phyloP scores from a whole-genome alignment of 2,797 vertebrate genomes.

The Peromyscus melanophrys region DNA sequence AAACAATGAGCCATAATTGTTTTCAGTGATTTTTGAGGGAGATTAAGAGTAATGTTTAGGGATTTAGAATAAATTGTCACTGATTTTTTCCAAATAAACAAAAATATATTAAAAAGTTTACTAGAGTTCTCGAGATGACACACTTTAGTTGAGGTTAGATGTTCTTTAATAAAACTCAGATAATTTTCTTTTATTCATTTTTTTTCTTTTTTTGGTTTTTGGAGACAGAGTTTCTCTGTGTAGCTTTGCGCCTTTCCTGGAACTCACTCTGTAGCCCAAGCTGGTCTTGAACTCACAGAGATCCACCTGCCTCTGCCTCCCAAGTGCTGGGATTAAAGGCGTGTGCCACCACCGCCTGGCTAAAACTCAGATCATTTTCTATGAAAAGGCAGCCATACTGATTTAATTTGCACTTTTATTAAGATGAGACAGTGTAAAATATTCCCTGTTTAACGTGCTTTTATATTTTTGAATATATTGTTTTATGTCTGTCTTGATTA shows the following conservation, averaged over 20 bases:
- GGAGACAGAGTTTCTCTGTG: too few species aligned
- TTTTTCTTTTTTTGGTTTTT: too few species aligned
- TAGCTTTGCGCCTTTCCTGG: too few species aligned
- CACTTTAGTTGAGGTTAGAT: not conserved
- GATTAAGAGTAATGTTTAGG: not conserved
- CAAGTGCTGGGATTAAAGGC: too few species aligned
- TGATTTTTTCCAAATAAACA: not conserved
- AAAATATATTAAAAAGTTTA: not conserved
- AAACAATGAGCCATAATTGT: not conserved
- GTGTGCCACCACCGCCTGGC: too few species aligned
- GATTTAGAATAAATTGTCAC: constrained; percentile 13
- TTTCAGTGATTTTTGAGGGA: not conserved
- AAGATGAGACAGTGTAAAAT: not conserved
- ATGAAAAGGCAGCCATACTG: not conserved
- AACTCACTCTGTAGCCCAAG: too few species aligned
- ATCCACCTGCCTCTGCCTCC: too few species aligned
- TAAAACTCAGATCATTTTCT: not conserved
- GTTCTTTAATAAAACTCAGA: not conserved
- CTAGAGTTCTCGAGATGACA: not conserved
- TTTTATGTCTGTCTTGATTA: not conserved
- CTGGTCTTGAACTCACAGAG: too few species aligned
- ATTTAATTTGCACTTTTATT: not conserved
- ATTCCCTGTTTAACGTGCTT: too few species aligned
- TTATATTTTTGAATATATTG: not conserved
- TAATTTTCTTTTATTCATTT: not conserved